Percentiles rank a stretch among this genome's conserved stretches.
phyloP scores from a whole-genome alignment of 1,140 invertebrate species.

The Acarapis woodi region DNA sequence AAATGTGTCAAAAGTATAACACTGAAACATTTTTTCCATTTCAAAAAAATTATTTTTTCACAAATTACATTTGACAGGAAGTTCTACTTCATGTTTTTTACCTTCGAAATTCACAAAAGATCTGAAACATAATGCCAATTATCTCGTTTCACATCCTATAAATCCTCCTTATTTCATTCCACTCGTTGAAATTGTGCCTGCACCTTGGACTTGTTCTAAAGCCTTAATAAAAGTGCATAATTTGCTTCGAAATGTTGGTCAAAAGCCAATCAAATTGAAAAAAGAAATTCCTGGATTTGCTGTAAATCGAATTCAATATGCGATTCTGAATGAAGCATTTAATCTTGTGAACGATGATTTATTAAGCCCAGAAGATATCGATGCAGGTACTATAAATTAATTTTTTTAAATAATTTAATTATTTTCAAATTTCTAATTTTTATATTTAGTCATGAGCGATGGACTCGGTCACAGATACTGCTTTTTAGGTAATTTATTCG shows the following conservation, averaged over 20 bases:
- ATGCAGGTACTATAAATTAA: too few relatives aligned
- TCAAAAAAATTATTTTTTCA: too few relatives aligned
- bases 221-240: constrained; percentile 32
- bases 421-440: too few relatives aligned
- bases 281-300: constrained; percentile 73
- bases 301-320: constrained; percentile 80
- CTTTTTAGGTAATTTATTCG: too few relatives aligned
- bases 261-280: constrained; percentile 50
- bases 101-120: constrained; percentile 50
- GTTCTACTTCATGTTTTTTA: constrained; percentile 63
- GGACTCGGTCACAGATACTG: constrained; percentile 81
- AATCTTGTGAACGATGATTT: constrained; percentile 51
- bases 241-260: constrained; percentile 62
- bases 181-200: constrained; percentile 70
- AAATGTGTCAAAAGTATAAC: constrained; percentile 23
- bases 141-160: constrained; percentile 62
- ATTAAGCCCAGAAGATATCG: constrained; percentile 56
- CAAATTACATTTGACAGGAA: constrained; percentile 36
- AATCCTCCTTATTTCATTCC: constrained; percentile 90
- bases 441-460: constrained; percentile 78
- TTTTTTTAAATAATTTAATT: too few relatives aligned
- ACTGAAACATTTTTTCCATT: too few relatives aligned
- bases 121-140: constrained; percentile 39
- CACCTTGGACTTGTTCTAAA: constrained; percentile 44
- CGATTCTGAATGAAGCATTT: constrained; percentile 74